Conservation (phyloP, 2,797 vertebrate genomes). For the Malurus leucopterus region DNA sequence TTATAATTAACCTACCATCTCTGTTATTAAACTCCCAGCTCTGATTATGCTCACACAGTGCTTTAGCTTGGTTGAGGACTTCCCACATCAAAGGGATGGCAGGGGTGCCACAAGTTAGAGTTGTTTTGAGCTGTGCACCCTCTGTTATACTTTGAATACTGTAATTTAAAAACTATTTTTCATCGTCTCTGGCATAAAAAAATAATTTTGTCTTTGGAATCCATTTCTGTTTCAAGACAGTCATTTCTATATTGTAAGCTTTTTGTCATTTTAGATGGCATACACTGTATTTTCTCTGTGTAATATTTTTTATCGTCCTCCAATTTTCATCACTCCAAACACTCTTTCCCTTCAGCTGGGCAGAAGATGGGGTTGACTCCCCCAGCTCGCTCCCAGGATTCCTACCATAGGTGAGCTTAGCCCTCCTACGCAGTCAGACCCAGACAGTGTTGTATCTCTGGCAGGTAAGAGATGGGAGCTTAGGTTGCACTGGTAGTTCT, state of each 20-base stretch:
- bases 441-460: accelerated
- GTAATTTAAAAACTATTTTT: not conserved
- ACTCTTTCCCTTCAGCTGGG: not conserved
- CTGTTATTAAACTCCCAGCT: not conserved
- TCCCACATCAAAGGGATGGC: not conserved
- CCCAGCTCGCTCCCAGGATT: not conserved
- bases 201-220: not conserved
- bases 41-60: not conserved
- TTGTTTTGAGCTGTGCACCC: accelerated
- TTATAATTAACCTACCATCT: not conserved
- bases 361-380: not conserved
- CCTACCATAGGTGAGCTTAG: not conserved
- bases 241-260: not conserved
- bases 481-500: not conserved
- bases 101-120: accelerated
- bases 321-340: not conserved
- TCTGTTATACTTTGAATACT: not conserved
- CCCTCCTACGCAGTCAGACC: not conserved
- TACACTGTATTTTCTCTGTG: not conserved
- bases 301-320: not conserved
- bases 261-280: not conserved
- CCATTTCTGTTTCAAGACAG: not conserved
- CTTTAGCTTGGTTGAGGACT: not conserved
- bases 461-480: not conserved
- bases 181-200: not conserved